Base-by-base conservation (phyloP, 2,888 invertebrate species). In the Drosophila sordidapex region DNA sequence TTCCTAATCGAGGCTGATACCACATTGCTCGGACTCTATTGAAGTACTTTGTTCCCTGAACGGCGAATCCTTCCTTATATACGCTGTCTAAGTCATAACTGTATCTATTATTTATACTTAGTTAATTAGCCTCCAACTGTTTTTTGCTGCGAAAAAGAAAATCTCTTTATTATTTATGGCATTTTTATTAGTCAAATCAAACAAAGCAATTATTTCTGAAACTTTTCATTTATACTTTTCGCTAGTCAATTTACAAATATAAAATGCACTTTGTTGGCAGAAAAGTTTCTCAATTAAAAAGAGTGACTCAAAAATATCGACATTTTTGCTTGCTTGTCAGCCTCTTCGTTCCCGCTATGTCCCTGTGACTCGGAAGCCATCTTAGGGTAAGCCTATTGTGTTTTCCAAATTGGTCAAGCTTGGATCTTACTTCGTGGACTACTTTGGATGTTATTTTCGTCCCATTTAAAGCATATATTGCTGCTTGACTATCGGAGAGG, bases 1-100 rank as follows among this genome's bases (percentile, higher is more conserved):
- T 81, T 7, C 54, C 15, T 8, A 89, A 66, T 8, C 78, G 79
- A 52, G 91, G 90, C 36, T 72, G 73, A 70, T 89, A 91, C 15
- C 83, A 63, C 73, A 73, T 73, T 31, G 35, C 27, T 43, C 8
- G 27, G 27, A 33, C 46, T 52, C n/a, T 27, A 13, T n/a, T 15
- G 40, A 51, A 27, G 43, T 4, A 33, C 57, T 51, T 11, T 3
- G 2, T 15, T 18, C 2, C 21, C 15, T 35, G 36, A 2, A 1
- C 13, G 3, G 5, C 27, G 8, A 36, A 27, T n/a, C 13, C 27
- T 29, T n/a, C 27, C 49, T 59, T 59, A 49, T 48, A 59, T 36
- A 15, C 8, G 1, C 33, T 36, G 27, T 0, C 25, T 3, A 25
- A 21, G 15, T 11, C 15, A 15, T 18, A 5, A 2, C 11, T 36